A percentile compares a stretch with the other conserved stretches of the same genome.
Evolutionary conservation across 2,113 vertebrate genomes (phyloP).

Genomic region (Nasalis larvatus): DNA sequence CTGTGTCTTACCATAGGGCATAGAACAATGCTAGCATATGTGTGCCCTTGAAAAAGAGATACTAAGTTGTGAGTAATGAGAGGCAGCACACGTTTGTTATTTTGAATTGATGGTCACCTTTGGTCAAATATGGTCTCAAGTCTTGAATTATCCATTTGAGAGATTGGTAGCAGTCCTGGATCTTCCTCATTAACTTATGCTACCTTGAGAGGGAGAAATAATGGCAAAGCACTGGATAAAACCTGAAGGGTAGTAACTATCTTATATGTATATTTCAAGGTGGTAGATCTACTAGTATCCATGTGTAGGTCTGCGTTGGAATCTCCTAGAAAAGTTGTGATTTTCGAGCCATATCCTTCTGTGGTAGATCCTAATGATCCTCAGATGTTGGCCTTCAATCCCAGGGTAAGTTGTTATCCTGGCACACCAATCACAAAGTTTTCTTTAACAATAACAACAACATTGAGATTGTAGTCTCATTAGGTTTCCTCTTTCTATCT

Average conservation of each 20-base stretch:
- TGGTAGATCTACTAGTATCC: constrained; percentile 93
- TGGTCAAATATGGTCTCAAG: neutral
- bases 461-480: neutral
- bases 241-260: neutral
- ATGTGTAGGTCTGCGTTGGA: constrained; percentile 95
- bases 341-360: constrained; percentile 96
- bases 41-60: neutral
- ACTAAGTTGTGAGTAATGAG: neutral
- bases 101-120: neutral
- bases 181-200: neutral
- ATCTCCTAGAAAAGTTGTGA: constrained; percentile 93
- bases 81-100: neutral
- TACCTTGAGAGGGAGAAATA: neutral
- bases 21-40: neutral
- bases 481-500: neutral
- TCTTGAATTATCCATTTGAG: neutral
- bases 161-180: neutral
- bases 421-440: neutral
- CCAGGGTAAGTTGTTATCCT: constrained; percentile 84
- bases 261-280: constrained; percentile 80
- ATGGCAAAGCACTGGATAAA: neutral
- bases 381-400: constrained; percentile 94
- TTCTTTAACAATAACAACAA: neutral
- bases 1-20: neutral
- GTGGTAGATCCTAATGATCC: constrained; percentile 94